Conservation (phyloP, 1,140 invertebrate genomes). For the Acyrthosiphon pisum region DNA sequence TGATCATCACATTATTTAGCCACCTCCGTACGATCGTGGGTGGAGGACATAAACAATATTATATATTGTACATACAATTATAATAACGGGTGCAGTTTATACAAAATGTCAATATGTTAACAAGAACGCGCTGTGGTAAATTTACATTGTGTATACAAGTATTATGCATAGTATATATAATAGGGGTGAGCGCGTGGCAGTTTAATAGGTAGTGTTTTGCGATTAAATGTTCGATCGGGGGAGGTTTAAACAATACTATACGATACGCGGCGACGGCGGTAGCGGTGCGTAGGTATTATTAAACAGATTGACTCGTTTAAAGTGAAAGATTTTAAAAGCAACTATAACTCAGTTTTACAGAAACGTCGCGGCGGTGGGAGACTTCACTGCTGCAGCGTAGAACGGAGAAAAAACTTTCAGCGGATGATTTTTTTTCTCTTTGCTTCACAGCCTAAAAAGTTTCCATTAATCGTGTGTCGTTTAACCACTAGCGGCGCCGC, state of each 20-base stretch:
- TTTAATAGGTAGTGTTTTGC: neutral
- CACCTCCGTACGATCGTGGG: neutral
- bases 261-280: neutral
- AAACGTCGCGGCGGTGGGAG: neutral
- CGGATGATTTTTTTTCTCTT: neutral
- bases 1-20: neutral
- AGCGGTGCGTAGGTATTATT: neutral
- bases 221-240: slow-evolving; percentile 14
- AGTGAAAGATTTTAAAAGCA: slow-evolving; percentile 37
- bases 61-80: neutral
- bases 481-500: slow-evolving; percentile 14
- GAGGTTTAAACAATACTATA: neutral
- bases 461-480: slow-evolving; percentile 56
- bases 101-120: slow-evolving; percentile 24
- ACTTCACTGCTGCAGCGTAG: neutral
- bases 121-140: neutral
- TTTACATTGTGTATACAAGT: neutral
- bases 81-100: neutral
- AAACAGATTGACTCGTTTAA: slow-evolving; percentile 34
- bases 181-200: neutral
- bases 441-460: slow-evolving; percentile 21
- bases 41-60: neutral
- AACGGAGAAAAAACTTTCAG: neutral
- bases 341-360: slow-evolving; percentile 47
- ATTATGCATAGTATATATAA: neutral